A percentile compares a stretch with the other conserved stretches of the same genome.
Evolutionary conservation across 2,888 invertebrate genomes (phyloP).

Genomic region (Perithous albicinctus): DNA sequence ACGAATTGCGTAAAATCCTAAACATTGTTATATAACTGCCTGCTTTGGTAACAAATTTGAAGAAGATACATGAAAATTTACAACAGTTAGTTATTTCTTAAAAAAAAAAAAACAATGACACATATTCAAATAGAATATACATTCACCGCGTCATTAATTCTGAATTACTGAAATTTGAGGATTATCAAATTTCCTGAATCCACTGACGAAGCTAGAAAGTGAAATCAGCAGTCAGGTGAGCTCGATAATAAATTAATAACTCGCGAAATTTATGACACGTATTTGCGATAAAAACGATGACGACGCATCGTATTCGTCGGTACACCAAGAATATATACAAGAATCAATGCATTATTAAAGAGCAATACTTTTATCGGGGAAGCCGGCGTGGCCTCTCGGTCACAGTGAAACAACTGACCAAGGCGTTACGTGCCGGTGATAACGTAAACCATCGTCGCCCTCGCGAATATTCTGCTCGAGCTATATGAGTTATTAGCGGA

Average conservation of each 20-base stretch:
- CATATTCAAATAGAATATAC: not conserved
- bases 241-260: not conserved
- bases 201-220: not conserved
- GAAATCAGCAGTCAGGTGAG: not conserved
- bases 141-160: too few species aligned
- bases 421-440: conserved; percentile 30
- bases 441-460: conserved; percentile 1
- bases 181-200: not conserved
- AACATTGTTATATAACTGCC: too few species aligned
- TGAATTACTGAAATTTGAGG: not conserved
- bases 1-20: too few species aligned
- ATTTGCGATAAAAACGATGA: conserved; percentile 4
- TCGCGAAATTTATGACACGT: not conserved
- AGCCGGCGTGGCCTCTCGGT: not conserved
- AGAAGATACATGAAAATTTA: too few species aligned
- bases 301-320: not conserved
- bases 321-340: not conserved
- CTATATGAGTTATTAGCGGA: conserved; percentile 26
- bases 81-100: too few species aligned
- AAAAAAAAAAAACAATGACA: too few species aligned
- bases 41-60: too few species aligned
- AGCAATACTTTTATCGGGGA: conserved; percentile 33
- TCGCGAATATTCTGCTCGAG: not conserved
- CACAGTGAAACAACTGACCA: conserved; percentile 5
- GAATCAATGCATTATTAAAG: conserved; percentile 43